phyloP scores from a whole-genome alignment of 2,888 invertebrate genomes.

The Tetheella fluctuosa region DNA sequence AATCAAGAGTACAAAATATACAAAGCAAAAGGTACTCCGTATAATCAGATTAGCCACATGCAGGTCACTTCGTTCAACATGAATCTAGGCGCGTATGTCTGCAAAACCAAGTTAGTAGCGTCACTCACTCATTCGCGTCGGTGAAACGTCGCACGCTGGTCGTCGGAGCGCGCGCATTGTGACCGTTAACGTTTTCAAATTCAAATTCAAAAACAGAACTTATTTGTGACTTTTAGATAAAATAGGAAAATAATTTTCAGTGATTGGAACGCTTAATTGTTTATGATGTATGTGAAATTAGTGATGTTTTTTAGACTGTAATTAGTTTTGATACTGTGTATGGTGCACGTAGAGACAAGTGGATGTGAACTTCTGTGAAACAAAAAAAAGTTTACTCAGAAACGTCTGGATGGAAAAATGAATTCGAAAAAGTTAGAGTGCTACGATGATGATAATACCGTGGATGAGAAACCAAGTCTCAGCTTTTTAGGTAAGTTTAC shows the following conservation, averaged over 20 bases:
- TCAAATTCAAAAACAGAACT: slow-evolving; percentile 59
- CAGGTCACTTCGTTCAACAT: slow-evolving; percentile 64
- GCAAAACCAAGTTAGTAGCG: slow-evolving; percentile 41
- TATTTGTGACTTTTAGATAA: slow-evolving; percentile 44
- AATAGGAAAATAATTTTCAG: slow-evolving; percentile 29
- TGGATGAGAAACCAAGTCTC: slow-evolving; percentile 77
- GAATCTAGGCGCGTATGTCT: slow-evolving; percentile 58
- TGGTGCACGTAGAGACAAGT: slow-evolving; percentile 69
- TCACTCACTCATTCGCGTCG: slow-evolving; percentile 71
- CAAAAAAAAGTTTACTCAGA: slow-evolving; percentile 49
- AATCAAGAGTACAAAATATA: slow-evolving; percentile 51
- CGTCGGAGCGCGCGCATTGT: slow-evolving; percentile 63
- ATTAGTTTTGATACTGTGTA: slow-evolving; percentile 42
- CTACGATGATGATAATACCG: slow-evolving; percentile 74
- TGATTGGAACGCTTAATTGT: slow-evolving; percentile 29
- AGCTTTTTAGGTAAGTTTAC: slow-evolving; percentile 77
- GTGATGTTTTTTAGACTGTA: slow-evolving; percentile 10
- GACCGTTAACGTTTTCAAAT: slow-evolving; percentile 55
- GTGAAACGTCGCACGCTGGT: slow-evolving; percentile 56
- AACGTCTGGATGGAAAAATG: slow-evolving; percentile 58
- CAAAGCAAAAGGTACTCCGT: slow-evolving; percentile 55
- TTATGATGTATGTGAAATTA: neutral
- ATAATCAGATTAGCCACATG: slow-evolving; percentile 75
- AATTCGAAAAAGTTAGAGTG: slow-evolving; percentile 82
- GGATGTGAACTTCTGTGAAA: slow-evolving; percentile 69